A percentile compares a stretch with the other conserved stretches of the same genome.
Evolutionary conservation across 2,888 invertebrate species (phyloP).

Genomic region (Nomada lathburiana): DNA sequence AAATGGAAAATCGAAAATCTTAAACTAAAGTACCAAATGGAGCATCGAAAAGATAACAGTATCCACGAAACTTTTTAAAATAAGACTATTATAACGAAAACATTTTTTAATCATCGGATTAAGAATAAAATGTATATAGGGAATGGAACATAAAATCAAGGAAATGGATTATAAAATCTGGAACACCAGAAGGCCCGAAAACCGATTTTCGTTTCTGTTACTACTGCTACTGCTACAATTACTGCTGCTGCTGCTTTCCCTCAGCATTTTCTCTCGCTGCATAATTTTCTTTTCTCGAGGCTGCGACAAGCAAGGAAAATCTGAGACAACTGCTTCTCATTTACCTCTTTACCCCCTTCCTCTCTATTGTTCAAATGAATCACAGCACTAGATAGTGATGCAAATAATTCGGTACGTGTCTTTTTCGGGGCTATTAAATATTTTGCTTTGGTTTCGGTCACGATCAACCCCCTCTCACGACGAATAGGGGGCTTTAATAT

Average conservation of each 20-base stretch:
- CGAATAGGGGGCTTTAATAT: constrained; percentile 27
- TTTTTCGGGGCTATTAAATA: constrained; percentile 4
- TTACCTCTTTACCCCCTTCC: not conserved
- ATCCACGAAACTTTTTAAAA: not conserved
- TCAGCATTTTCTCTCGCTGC: constrained; percentile 36
- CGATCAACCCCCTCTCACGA: constrained; percentile 19
- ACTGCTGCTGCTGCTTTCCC: constrained; percentile 20
- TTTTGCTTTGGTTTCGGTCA: not conserved
- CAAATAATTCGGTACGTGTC: constrained; percentile 8
- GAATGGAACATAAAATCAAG: constrained; percentile 20
- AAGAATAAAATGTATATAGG: not conserved
- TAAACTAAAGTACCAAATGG: not conserved
- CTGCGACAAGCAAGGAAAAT: not conserved
- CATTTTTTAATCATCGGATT: not conserved
- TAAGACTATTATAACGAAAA: not conserved
- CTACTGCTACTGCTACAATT: constrained; percentile 32
- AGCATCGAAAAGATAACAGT: not conserved
- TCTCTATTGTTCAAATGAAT: constrained; percentile 15
- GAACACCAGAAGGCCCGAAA: constrained; percentile 74
- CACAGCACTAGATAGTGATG: constrained; percentile 23
- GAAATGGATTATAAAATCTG: constrained; percentile 57
- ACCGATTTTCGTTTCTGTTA: constrained; percentile 48
- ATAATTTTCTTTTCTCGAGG: constrained; percentile 3
- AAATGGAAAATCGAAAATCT: not conserved
- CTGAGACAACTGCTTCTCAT: not conserved